phyloP scores from a whole-genome alignment of 2,888 invertebrate genomes.

The Ochlodes sylvanus region DNA sequence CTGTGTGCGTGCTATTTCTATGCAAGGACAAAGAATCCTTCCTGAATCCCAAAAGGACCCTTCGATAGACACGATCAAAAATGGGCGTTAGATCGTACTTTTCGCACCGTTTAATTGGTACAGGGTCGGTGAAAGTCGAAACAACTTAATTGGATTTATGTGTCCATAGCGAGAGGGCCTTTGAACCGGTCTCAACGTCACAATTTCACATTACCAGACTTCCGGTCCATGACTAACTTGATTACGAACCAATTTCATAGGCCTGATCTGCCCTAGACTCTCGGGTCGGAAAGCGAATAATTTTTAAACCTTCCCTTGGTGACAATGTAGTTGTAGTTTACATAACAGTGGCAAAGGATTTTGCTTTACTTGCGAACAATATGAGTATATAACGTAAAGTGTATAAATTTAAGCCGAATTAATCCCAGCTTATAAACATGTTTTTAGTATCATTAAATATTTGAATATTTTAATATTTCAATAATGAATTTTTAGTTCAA shows the following conservation, averaged over 20 bases:
- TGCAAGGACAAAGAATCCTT: too few relatives aligned
- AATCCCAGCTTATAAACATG: too few relatives aligned
- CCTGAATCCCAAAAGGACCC: not conserved
- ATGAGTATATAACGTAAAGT: too few relatives aligned
- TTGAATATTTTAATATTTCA: too few relatives aligned
- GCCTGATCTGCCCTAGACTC: conserved; percentile 41
- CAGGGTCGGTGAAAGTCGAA: conserved; percentile 75
- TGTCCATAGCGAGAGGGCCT: conserved; percentile 64
- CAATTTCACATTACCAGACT: conserved; percentile 72
- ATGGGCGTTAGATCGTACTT: conserved; percentile 69
- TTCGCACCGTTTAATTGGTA: conserved; percentile 80
- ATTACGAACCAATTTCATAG: conserved; percentile 72
- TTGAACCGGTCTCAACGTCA: conserved; percentile 71
- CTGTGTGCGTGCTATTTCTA: too few relatives aligned
- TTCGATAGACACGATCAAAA: conserved; percentile 51
- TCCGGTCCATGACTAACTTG: conserved; percentile 68
- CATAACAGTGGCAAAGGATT: too few relatives aligned
- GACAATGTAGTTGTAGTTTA: not conserved
- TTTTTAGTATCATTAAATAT: too few relatives aligned
- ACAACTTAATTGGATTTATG: conserved; percentile 79
- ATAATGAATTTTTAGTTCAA: too few relatives aligned
- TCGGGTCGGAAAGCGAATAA: not conserved
- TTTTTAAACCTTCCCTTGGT: conserved; percentile 14
- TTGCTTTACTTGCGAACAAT: too few relatives aligned
- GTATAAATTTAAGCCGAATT: too few relatives aligned